A percentile compares a stretch with the other conserved stretches of the same genome.
Conservation (phyloP, 2,797 vertebrate species). For the Nothura maculosa region DNA sequence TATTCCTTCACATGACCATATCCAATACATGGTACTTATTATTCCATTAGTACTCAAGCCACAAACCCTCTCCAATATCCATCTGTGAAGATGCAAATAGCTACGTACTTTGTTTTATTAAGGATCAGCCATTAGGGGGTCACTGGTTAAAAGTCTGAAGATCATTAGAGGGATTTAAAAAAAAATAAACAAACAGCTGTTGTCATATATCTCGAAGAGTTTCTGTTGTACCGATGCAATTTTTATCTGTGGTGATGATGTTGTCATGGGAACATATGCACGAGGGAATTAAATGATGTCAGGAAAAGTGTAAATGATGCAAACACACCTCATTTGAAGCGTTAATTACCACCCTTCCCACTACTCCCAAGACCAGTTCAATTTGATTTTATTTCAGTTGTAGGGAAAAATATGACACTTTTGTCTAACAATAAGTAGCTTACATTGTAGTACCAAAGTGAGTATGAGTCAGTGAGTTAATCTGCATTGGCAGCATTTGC, state of each 20-base stretch:
- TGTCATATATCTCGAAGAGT: constrained; percentile 68
- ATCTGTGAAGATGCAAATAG: constrained; percentile 44
- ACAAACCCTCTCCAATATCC: constrained; percentile 43
- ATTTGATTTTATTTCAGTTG: constrained; percentile 68
- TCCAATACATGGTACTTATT: constrained; percentile 56
- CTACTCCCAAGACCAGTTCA: constrained; percentile 25
- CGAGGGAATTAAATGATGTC: constrained; percentile 73
- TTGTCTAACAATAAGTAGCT: constrained; percentile 75
- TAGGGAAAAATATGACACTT: constrained; percentile 67
- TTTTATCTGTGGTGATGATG: constrained; percentile 69
- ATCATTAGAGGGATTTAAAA: constrained; percentile 48
- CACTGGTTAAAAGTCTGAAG: constrained; percentile 61
- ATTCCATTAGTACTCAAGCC: constrained; percentile 67
- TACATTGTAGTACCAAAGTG: constrained; percentile 76
- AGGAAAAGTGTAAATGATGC: constrained; percentile 74
- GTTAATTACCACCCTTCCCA: constrained; percentile 56
- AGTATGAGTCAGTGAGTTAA: constrained; percentile 76
- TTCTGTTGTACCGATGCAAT: constrained; percentile 57
- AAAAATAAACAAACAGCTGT: constrained; percentile 72
- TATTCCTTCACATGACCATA: constrained; percentile 66
- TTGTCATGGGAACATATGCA: constrained; percentile 72
- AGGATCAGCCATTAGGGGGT: constrained; percentile 49
- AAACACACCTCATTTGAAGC: constrained; percentile 69
- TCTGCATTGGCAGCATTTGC: constrained; percentile 76
- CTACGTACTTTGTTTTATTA: constrained; percentile 52